Conservation (phyloP, 2,888 invertebrate genomes). For the Drosophila macrospina region DNA sequence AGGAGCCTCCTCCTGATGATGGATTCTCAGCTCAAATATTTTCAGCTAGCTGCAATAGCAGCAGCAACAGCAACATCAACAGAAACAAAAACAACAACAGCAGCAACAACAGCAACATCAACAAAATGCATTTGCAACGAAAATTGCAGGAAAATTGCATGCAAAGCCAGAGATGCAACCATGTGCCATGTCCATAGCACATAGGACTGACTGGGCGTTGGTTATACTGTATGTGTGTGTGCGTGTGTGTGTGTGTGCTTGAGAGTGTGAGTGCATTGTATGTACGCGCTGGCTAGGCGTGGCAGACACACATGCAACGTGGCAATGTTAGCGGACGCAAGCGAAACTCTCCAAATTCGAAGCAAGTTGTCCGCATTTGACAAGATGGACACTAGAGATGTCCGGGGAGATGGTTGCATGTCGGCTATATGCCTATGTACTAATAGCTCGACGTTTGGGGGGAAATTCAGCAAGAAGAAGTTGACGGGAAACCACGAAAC, state of each 20-base stretch:
- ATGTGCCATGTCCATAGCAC: constrained; percentile 22
- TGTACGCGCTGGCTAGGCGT: constrained; percentile 64
- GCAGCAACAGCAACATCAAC: too few relatives aligned
- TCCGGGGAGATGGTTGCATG: neutral
- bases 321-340: constrained; percentile 26
- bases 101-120: constrained; percentile 26
- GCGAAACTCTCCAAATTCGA: constrained; percentile 56
- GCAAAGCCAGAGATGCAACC: constrained; percentile 43
- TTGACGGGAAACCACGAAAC: constrained; percentile 76
- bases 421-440: constrained; percentile 55
- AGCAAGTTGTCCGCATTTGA: constrained; percentile 64
- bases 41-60: constrained; percentile 29
- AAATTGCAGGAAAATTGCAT: constrained; percentile 59
- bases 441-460: constrained; percentile 2
- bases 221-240: constrained; percentile 2
- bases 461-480: constrained; percentile 49
- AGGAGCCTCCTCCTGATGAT: constrained; percentile 35
- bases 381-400: constrained; percentile 51
- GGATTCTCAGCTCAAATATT: constrained; percentile 71
- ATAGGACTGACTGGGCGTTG: constrained; percentile 28
- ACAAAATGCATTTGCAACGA: constrained; percentile 67
- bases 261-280: constrained; percentile 22
- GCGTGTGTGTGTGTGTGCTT: constrained; percentile 4
- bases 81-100: constrained; percentile 30
- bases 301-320: constrained; percentile 36